These are phyloP conservation scores for Zaprionus capensis DNA, from an alignment of 1,140 invertebrate species.

Conservation along the genomic window DNA sequence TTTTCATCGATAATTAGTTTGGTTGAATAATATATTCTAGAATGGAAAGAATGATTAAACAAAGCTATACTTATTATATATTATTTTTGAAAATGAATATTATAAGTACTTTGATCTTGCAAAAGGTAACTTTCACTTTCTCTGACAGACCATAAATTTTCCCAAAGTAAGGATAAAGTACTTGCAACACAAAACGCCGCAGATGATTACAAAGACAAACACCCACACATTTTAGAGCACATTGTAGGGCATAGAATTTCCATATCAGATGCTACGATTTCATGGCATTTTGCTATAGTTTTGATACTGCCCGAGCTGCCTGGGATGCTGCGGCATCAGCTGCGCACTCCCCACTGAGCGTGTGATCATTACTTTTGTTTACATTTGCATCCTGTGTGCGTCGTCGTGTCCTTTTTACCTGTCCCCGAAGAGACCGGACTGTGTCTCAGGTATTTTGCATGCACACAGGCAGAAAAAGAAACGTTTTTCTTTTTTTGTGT, in stretches of 20 bases:
- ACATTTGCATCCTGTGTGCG: conserved; percentile 63
- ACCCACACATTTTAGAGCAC: conserved; percentile 57
- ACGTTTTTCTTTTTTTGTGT: conserved; percentile 34
- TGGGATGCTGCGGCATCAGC: conserved; percentile 54
- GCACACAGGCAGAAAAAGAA: conserved; percentile 38
- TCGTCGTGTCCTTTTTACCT: conserved; percentile 42
- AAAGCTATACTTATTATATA: too few species aligned
- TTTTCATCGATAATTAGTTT: rapidly evolving
- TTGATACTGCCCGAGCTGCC: conserved; percentile 54
- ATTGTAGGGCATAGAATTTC: conserved; percentile 30
- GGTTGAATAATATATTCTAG: too few species aligned
- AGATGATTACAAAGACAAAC: conserved; percentile 62
- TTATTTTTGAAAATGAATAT: too few species aligned
- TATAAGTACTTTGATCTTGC: neutral
- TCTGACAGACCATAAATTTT: conserved; percentile 34
- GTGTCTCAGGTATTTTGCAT: conserved; percentile 63
- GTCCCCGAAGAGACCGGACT: conserved; percentile 18
- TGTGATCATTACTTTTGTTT: conserved; percentile 73
- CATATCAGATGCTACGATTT: conserved; percentile 63
- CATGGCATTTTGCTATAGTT: conserved; percentile 72
- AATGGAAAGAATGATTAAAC: too few species aligned
- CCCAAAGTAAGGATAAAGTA: conserved; percentile 4
- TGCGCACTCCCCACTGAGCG: conserved; percentile 68
- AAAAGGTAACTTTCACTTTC: conserved; percentile 62
- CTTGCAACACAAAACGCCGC: conserved; percentile 42